Evolutionary conservation across 1,140 invertebrate species (phyloP).

Genomic region (Drosophila jambulina): DNA sequence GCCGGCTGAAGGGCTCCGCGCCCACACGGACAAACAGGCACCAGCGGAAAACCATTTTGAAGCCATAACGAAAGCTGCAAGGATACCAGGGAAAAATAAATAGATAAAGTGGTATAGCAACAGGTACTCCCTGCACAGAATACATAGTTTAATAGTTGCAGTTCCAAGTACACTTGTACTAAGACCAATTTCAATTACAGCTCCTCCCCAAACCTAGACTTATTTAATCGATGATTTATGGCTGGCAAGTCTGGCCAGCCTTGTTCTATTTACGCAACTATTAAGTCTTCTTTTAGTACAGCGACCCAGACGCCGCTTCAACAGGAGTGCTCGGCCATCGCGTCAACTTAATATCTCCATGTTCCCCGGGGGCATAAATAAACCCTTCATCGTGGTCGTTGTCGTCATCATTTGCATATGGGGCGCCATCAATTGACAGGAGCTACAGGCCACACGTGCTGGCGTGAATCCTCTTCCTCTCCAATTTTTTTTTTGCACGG

Average conservation of each 20-base stretch:
- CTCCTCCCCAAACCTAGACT: neutral
- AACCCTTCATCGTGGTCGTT: conserved; percentile 36
- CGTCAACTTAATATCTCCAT: conserved; percentile 30
- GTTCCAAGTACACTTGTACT: neutral
- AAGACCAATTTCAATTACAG: neutral
- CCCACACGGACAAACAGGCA: conserved; percentile 90
- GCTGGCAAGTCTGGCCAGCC: conserved; percentile 11
- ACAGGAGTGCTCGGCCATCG: conserved; percentile 24
- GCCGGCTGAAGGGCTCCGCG: conserved; percentile 88
- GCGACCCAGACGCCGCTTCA: conserved; percentile 28
- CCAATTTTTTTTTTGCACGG: conserved; percentile 15
- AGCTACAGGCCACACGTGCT: conserved; percentile 39
- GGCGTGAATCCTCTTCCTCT: conserved; percentile 5
- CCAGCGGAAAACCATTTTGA: conserved; percentile 94
- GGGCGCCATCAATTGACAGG: conserved; percentile 48
- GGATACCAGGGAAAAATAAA: neutral
- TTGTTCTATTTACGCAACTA: conserved; percentile 50
- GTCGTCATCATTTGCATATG: conserved; percentile 62
- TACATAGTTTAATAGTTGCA: neutral
- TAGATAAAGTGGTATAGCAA: neutral
- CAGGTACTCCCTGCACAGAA: neutral
- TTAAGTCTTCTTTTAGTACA: conserved; percentile 11
- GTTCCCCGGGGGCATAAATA: conserved; percentile 25
- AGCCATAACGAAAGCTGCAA: conserved; percentile 93
- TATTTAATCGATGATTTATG: conserved; percentile 26